Evolutionary conservation across 1,140 invertebrate genomes (phyloP).

Genomic region (Conus ventricosus): DNA sequence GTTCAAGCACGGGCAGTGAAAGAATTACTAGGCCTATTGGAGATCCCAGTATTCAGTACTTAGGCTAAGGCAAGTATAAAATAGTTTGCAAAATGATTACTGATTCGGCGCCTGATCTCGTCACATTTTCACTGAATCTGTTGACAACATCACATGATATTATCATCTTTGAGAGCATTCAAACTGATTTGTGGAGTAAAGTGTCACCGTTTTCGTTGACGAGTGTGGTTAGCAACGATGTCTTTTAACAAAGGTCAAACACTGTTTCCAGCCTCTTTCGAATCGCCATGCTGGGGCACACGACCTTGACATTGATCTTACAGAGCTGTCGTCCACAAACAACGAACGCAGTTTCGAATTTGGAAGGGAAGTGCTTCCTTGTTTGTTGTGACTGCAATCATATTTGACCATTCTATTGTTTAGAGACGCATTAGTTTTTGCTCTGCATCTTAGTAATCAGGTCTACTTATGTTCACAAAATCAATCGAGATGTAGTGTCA

Average conservation of each 20-base stretch:
- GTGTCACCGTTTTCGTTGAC: neutral
- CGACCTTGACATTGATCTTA: slow-evolving; percentile 20
- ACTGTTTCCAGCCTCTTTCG: neutral
- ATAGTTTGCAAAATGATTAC: neutral
- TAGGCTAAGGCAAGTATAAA: neutral
- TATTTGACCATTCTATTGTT: too few species aligned
- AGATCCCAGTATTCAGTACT: neutral
- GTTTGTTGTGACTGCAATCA: too few species aligned
- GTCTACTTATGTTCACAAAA: too few species aligned
- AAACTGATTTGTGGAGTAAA: too few species aligned
- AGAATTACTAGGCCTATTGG: neutral
- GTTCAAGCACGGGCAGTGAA: neutral
- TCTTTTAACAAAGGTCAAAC: slow-evolving; percentile 24
- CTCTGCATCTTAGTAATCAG: too few species aligned
- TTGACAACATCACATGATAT: neutral
- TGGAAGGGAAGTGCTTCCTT: too few species aligned
- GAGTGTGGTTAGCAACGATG: neutral
- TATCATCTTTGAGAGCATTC: neutral
- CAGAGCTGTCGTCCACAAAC: neutral
- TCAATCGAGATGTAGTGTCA: too few species aligned
- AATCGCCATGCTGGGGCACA: slow-evolving; percentile 19
- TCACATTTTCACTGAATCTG: neutral
- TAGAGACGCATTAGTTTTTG: too few species aligned
- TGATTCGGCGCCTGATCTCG: neutral
- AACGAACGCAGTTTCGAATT: neutral